phyloP scores from a whole-genome alignment of 2,113 vertebrate genomes.

The Siniperca knerii region DNA sequence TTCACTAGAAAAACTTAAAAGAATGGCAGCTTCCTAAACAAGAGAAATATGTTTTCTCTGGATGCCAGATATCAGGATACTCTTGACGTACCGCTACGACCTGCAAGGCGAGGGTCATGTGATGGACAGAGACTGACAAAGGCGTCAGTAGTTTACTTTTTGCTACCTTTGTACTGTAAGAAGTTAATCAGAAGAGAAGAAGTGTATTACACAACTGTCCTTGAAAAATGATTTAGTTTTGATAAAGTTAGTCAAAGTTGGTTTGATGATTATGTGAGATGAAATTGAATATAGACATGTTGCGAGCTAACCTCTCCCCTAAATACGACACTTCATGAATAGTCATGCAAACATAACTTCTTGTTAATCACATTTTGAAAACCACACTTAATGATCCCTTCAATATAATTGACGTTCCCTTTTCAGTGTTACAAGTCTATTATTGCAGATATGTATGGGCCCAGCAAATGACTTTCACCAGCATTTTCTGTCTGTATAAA shows the following conservation, averaged over 20 bases:
- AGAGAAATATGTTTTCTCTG: slow-evolving; percentile 13
- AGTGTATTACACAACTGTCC: background rate
- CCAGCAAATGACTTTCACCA: background rate
- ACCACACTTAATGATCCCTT: background rate
- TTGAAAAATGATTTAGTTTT: background rate
- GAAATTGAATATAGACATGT: background rate
- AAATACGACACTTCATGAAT: background rate
- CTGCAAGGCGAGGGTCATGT: background rate
- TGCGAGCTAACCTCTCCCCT: background rate
- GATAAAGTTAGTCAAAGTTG: too few relatives aligned
- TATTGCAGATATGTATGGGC: too few relatives aligned
- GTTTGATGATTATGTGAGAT: background rate
- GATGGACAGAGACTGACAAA: background rate
- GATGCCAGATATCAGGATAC: background rate
- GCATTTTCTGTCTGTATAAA: background rate
- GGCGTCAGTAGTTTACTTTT: too few relatives aligned
- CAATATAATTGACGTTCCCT: background rate
- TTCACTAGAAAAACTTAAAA: slow-evolving; percentile 19
- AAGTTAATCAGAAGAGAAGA: background rate
- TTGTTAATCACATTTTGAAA: background rate
- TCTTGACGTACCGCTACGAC: background rate
- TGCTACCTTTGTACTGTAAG: too few relatives aligned
- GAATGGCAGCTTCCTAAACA: slow-evolving; percentile 9
- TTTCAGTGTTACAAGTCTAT: too few relatives aligned
- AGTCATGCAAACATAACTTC: background rate